These are phyloP conservation scores for Petrolisthes cinctipes DNA, from an alignment of 2,888 invertebrate species.

Conservation along the genomic window DNA sequence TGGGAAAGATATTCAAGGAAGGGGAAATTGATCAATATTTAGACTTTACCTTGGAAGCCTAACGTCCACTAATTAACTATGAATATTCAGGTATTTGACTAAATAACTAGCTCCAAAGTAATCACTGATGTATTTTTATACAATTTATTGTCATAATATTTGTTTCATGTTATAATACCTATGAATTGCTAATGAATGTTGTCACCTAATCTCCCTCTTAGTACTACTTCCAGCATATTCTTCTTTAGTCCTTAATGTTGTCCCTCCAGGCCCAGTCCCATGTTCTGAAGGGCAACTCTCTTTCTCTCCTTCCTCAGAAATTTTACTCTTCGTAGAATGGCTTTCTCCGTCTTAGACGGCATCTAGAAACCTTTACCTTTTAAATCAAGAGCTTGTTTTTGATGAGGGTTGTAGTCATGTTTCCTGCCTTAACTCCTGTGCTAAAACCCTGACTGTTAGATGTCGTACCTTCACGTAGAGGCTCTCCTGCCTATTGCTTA, in stretches of 20 bases:
- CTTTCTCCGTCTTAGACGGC: slow-evolving; percentile 29
- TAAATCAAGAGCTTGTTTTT: slow-evolving; percentile 45
- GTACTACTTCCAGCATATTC: slow-evolving; percentile 42
- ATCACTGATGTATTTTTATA: slow-evolving; percentile 60
- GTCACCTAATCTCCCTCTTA: slow-evolving; percentile 42
- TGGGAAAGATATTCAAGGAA: slow-evolving; percentile 51
- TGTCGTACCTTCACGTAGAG: slow-evolving; percentile 57
- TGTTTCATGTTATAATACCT: slow-evolving; percentile 59
- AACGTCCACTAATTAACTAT: slow-evolving; percentile 59
- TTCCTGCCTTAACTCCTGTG: slow-evolving; percentile 58
- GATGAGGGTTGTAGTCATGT: slow-evolving; percentile 51
- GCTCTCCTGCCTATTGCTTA: slow-evolving; percentile 57
- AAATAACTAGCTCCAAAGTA: slow-evolving; percentile 61
- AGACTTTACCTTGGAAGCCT: slow-evolving; percentile 49
- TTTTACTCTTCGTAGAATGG: slow-evolving; percentile 22
- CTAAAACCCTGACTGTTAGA: slow-evolving; percentile 53
- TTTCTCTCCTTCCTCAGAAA: slow-evolving; percentile 37
- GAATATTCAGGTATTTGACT: slow-evolving; percentile 60
- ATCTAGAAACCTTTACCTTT: slow-evolving; percentile 36
- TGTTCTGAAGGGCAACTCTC: slow-evolving; percentile 14
- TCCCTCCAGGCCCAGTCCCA: slow-evolving; percentile 23
- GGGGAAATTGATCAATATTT: slow-evolving; percentile 59
- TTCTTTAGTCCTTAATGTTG: slow-evolving; percentile 36
- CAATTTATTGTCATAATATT: slow-evolving; percentile 60
- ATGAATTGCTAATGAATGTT: slow-evolving; percentile 56